Percentiles rank a stretch among this genome's conserved stretches.
Evolutionary conservation across 2,888 invertebrate species (phyloP).

Genomic region (Ptilodon capucinus): DNA sequence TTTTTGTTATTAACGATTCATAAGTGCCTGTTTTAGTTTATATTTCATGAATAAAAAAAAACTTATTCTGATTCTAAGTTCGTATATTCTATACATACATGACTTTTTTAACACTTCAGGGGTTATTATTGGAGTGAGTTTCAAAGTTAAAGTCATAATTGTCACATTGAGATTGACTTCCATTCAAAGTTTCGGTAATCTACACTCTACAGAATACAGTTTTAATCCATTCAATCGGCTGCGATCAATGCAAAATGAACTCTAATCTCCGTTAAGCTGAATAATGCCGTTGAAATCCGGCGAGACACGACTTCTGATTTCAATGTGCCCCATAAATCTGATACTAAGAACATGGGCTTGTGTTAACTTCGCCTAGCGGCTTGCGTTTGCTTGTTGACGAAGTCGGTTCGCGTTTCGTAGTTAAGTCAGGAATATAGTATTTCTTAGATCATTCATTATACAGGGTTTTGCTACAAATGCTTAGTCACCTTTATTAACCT

Average conservation of each 20-base stretch:
- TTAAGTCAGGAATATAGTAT: not conserved
- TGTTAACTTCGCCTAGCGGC: constrained; percentile 34
- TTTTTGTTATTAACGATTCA: too few relatives aligned
- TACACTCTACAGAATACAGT: constrained; percentile 18
- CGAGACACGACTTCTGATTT: constrained; percentile 58
- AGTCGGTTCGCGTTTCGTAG: constrained; percentile 42
- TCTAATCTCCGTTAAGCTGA: constrained; percentile 29
- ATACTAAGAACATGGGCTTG: constrained; percentile 36
- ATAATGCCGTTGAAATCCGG: constrained; percentile 43
- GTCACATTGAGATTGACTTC: not conserved
- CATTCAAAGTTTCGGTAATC: constrained; percentile 3
- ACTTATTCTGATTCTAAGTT: too few relatives aligned
- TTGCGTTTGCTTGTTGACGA: constrained; percentile 43
- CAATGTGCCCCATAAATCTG: constrained; percentile 49
- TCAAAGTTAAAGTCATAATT: not conserved
- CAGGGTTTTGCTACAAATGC: too few relatives aligned
- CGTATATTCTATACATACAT: too few relatives aligned
- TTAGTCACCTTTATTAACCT: too few relatives aligned
- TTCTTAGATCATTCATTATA: not conserved
- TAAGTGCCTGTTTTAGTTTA: too few relatives aligned
- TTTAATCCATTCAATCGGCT: constrained; percentile 26
- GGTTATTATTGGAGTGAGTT: not conserved
- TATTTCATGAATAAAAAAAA: too few relatives aligned
- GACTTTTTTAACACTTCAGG: too few relatives aligned
- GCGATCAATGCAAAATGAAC: constrained; percentile 34